Base-by-base conservation (phyloP, 2,797 vertebrate species). In the Cyprinella venusta region DNA sequence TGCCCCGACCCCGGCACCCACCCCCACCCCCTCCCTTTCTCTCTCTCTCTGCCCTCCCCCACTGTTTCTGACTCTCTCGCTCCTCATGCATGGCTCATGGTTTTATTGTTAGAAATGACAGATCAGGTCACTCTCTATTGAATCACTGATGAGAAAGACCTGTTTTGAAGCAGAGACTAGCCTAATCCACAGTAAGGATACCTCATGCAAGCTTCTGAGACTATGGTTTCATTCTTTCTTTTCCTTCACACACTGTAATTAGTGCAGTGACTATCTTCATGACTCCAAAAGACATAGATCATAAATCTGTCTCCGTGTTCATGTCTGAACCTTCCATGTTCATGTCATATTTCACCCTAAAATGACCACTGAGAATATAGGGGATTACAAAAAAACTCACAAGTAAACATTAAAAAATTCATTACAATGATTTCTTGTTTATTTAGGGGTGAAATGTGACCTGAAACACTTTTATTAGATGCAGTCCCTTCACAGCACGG, bases 41-140 rank as follows among this genome's bases (percentile, higher is more conserved):
- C n/a, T 15, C 45, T 15, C 45, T 15, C 13, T 15, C 45, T 48
- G 1, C 21, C 5, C 3, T 67, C 50, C 24, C 56, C 16, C 24
- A 26, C 26, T 12, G 6, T 74, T 36, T 26, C 64, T 76, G 26
- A 40, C 33, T 71, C 45, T 12, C 26, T 71, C 80, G 18, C 65
- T 63, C 64, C 19, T 9, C 19, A 68, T 71, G 30, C 6, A 52
- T 80, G 79, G 79, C 64, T 76, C 42, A 50, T 63, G 79, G 64
- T 79, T 65, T 48, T 59, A 84, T 79, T 85, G 81, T 84, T 79
- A 40, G 79, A 76, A 68, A 74, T 75, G 70, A 33, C 54, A 71
- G 9, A 72, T 42, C 69, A 81, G 83, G 42, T 76, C 85, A 83
- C 30, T 74, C 59, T 54, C 69, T 84, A 56, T 38, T 86, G 16